Percentiles rank a stretch among this genome's conserved stretches.
Evolutionary conservation across 2,113 vertebrate species (phyloP).

Genomic region (Salvelinus sp.): DNA sequence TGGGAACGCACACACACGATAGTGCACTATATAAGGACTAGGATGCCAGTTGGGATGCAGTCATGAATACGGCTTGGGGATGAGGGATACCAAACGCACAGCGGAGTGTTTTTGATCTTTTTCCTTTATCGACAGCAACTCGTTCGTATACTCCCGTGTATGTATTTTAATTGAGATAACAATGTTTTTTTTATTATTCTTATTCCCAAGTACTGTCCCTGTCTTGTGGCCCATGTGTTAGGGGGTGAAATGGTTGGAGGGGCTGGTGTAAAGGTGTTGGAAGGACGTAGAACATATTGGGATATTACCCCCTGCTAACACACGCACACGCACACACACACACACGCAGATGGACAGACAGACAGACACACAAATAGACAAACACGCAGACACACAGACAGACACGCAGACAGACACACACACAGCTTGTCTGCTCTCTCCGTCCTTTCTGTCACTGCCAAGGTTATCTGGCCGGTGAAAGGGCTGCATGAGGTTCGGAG

Average conservation of each 20-base stretch:
- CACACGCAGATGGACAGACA: too few relatives aligned
- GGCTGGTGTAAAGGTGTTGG: constrained; percentile 14
- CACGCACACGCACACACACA: constrained; percentile 11
- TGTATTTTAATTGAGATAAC: not conserved
- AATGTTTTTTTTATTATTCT: not conserved
- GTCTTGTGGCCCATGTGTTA: not conserved
- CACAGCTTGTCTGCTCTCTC: constrained; percentile 31
- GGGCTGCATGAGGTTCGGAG: not conserved
- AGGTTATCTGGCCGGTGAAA: constrained; percentile 8
- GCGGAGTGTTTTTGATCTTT: constrained; percentile 32
- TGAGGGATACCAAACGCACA: constrained; percentile 15
- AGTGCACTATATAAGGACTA: too few relatives aligned
- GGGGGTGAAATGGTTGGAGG: constrained; percentile 8
- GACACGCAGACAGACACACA: constrained; percentile 33
- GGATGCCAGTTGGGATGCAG: too few relatives aligned
- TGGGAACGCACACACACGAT: too few relatives aligned
- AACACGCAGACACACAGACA: not conserved
- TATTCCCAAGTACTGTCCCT: not conserved
- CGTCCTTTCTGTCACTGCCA: constrained; percentile 23
- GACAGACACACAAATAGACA: not conserved
- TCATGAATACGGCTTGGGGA: constrained; percentile 12
- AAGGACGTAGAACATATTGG: constrained; percentile 2
- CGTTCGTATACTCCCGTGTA: not conserved
- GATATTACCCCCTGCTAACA: not conserved
- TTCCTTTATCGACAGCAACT: not conserved